These are phyloP conservation scores for Saturnia japonica DNA, from an alignment of 2,888 invertebrate species.

Conservation along the genomic window DNA sequence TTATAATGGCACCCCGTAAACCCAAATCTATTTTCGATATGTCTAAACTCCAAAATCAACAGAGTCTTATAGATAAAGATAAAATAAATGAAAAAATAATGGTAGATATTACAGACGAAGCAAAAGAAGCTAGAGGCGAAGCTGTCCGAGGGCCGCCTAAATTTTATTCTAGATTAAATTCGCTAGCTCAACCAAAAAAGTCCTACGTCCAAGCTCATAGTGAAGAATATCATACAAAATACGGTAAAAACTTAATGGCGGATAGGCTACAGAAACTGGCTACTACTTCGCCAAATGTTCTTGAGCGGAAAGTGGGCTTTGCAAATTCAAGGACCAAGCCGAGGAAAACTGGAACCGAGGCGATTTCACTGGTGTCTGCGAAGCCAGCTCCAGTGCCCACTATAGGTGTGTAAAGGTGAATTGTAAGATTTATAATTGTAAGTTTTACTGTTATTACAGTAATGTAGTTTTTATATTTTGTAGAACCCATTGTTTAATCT, in stretches of 20 bases:
- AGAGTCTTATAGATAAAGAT: slow-evolving; percentile 39
- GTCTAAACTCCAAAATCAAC: slow-evolving; percentile 35
- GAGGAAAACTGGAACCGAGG: slow-evolving; percentile 35
- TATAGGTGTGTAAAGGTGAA: slow-evolving; percentile 78
- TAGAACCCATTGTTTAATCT: background rate
- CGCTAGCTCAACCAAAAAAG: slow-evolving; percentile 69
- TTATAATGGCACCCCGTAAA: slow-evolving; percentile 32
- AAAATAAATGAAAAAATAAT: slow-evolving; percentile 49
- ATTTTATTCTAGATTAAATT: slow-evolving; percentile 56
- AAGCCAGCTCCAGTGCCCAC: slow-evolving; percentile 43
- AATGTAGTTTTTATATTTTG: background rate
- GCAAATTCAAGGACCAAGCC: slow-evolving; percentile 32
- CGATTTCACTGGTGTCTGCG: slow-evolving; percentile 30
- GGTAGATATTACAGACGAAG: slow-evolving; percentile 65
- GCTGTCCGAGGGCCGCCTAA: slow-evolving; percentile 71
- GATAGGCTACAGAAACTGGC: slow-evolving; percentile 52
- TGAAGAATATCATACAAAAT: slow-evolving; percentile 56
- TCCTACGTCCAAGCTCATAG: slow-evolving; percentile 61
- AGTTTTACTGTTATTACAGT: slow-evolving; percentile 20
- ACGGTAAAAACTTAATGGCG: slow-evolving; percentile 49
- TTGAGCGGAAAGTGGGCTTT: slow-evolving; percentile 31
- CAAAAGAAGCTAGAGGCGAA: slow-evolving; percentile 71
- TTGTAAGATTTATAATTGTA: slow-evolving; percentile 29
- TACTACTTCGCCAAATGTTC: slow-evolving; percentile 27
- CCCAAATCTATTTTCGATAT: slow-evolving; percentile 32